A percentile compares a stretch with the other conserved stretches of the same genome.
Conservation (phyloP, 2,888 invertebrate species). For the Dryobotodes eremita region DNA sequence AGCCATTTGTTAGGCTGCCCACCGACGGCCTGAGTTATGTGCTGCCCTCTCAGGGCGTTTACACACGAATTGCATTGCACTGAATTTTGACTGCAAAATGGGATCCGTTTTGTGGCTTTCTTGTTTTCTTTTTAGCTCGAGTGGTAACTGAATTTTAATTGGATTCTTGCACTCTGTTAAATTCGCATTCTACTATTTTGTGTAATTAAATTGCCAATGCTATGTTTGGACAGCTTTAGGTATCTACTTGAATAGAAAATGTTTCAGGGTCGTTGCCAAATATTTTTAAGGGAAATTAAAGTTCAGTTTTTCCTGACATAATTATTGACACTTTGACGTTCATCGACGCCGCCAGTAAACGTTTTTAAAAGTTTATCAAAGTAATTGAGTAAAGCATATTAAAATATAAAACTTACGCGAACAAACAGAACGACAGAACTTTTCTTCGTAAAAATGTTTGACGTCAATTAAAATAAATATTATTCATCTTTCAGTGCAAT, state of each 20-base stretch:
- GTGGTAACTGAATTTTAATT: conserved; percentile 49
- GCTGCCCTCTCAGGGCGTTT: conserved; percentile 53
- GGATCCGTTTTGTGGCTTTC: conserved; percentile 9
- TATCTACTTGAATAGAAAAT: conserved; percentile 12
- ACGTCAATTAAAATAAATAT: not conserved
- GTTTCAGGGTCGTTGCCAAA: not conserved
- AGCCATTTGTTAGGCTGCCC: conserved; percentile 78
- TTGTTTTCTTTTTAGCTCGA: conserved; percentile 36
- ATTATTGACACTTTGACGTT: conserved; percentile 41
- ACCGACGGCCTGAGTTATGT: conserved; percentile 75
- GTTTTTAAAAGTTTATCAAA: conserved; percentile 4
- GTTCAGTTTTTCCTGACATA: conserved; percentile 6
- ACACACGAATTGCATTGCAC: conserved; percentile 55
- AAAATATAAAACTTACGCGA: not conserved
- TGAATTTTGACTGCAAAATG: conserved; percentile 40
- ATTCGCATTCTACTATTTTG: conserved; percentile 11
- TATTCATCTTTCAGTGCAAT: not conserved
- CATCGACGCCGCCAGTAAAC: conserved; percentile 1
- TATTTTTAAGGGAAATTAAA: conserved; percentile 29
- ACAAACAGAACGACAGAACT: not conserved
- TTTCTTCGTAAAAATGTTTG: not conserved
- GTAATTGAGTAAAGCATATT: conserved; percentile 13
- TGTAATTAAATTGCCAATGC: not conserved
- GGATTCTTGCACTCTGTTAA: not conserved
- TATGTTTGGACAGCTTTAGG: conserved; percentile 18